A percentile compares a stretch with the other conserved stretches of the same genome.
phyloP scores from a whole-genome alignment of 2,113 vertebrate species.

The Brachyhypopomus gauderio region DNA sequence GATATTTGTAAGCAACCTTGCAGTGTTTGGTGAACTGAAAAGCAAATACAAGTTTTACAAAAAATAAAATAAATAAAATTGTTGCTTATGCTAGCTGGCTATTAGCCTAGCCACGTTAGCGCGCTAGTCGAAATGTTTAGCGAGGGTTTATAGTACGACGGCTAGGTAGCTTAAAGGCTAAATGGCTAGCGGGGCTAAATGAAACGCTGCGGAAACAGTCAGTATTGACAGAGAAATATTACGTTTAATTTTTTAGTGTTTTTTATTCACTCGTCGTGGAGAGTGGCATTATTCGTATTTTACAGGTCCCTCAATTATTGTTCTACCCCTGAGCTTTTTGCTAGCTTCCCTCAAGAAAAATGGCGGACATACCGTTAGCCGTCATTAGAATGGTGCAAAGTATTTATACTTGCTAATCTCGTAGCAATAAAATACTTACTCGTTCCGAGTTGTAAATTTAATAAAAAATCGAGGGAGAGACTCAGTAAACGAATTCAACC shows the following conservation, averaged over 20 bases:
- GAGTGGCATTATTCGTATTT: slow-evolving; percentile 22
- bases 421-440: slow-evolving; percentile 62
- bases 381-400: slow-evolving; percentile 56
- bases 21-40: neutral
- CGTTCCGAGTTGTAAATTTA: slow-evolving; percentile 56
- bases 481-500: slow-evolving; percentile 48
- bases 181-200: neutral
- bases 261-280: slow-evolving; percentile 50
- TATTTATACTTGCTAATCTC: slow-evolving; percentile 28
- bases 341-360: slow-evolving; percentile 63
- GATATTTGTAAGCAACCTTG: too few species aligned
- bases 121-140: slow-evolving; percentile 21
- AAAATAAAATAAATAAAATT: neutral
- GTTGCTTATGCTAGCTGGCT: neutral
- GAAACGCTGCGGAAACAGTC: slow-evolving; percentile 15
- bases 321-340: slow-evolving; percentile 28
- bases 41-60: neutral
- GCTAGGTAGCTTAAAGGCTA: slow-evolving; percentile 38
- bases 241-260: slow-evolving; percentile 27
- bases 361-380: slow-evolving; percentile 64
- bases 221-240: slow-evolving; percentile 35
- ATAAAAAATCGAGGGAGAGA: slow-evolving; percentile 46
- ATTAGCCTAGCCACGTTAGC: slow-evolving; percentile 25
- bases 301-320: slow-evolving; percentile 1
- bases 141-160: slow-evolving; percentile 1